phyloP scores from a whole-genome alignment of 2,113 vertebrate species.

The Bufo gargarizans region DNA sequence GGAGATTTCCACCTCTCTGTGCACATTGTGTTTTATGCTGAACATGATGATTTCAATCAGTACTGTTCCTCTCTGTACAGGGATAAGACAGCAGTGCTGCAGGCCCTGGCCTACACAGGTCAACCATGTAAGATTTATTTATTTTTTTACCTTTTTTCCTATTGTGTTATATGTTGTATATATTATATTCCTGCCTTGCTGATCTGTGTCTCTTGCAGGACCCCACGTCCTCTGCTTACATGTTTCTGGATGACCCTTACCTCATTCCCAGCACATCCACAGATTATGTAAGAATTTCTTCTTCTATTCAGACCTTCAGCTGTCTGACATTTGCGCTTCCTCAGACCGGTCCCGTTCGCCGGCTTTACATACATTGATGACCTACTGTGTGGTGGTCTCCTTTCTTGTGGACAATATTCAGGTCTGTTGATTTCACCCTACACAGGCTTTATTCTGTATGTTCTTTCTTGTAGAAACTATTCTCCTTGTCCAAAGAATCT shows the following conservation, averaged over 20 bases:
- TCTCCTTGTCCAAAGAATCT: constrained; percentile 82
- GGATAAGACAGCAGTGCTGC: constrained; percentile 86
- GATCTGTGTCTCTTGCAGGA: constrained; percentile 76
- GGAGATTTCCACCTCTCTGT: no score
- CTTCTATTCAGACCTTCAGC: not conserved
- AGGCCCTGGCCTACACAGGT: constrained; percentile 85
- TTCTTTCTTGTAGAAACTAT: constrained; percentile 74
- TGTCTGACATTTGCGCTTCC: not conserved
- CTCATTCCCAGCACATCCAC: constrained; percentile 77
- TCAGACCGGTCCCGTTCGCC: not conserved
- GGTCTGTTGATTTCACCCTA: not conserved
- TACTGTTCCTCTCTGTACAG: constrained; percentile 64
- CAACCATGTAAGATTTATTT: constrained; percentile 80
- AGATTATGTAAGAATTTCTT: constrained; percentile 78
- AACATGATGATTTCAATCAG: no score
- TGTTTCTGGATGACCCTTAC: constrained; percentile 90
- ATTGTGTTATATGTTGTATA: not conserved
- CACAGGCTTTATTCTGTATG: not conserved
- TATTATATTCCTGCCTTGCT: not conserved
- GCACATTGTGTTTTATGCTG: no score
- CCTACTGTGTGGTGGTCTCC: not conserved
- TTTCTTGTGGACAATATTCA: not conserved
- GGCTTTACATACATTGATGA: not conserved
- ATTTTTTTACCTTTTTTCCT: not conserved
- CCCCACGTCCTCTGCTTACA: constrained; percentile 80